Evolutionary conservation across 2,888 invertebrate genomes (phyloP).

Genomic region (Laspeyria flexula): DNA sequence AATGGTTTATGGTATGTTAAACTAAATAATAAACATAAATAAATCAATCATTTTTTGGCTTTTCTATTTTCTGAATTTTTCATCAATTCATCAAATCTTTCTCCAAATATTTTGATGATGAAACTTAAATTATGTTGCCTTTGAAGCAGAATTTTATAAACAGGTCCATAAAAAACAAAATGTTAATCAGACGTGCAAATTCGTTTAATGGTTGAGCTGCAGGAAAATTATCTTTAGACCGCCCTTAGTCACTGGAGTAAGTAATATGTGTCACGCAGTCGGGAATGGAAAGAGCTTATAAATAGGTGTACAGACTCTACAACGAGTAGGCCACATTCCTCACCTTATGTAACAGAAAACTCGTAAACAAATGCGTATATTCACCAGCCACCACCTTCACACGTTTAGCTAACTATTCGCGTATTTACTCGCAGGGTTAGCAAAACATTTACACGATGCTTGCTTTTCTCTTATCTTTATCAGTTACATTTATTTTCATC

Average conservation of each 20-base stretch:
- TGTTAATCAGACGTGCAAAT: slow-evolving; percentile 35
- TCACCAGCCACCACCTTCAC: slow-evolving; percentile 48
- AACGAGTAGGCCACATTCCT: slow-evolving; percentile 67
- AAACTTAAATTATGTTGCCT: neutral
- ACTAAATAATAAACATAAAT: neutral
- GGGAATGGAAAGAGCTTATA: slow-evolving; percentile 77
- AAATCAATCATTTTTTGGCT: neutral
- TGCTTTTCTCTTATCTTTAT: neutral
- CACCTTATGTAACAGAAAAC: slow-evolving; percentile 69
- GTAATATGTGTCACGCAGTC: slow-evolving; percentile 74
- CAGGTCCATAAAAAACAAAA: slow-evolving; percentile 16
- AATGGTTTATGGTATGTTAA: neutral
- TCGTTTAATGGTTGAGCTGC: slow-evolving; percentile 42
- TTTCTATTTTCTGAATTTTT: neutral
- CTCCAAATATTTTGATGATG: neutral
- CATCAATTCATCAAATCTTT: neutral
- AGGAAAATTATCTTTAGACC: slow-evolving; percentile 66
- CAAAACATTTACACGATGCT: neutral
- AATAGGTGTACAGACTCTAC: slow-evolving; percentile 68
- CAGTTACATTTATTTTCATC: no score
- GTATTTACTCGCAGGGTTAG: slow-evolving; percentile 41
- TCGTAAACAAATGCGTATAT: slow-evolving; percentile 75
- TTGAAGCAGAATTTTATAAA: slow-evolving; percentile 10
- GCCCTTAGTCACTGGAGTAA: slow-evolving; percentile 71
- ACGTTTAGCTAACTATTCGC: slow-evolving; percentile 49